Evolutionary conservation across 2,888 invertebrate species (phyloP), one percentile per base, ranked within the genome.

Genomic region (Colletes collaris): DNA sequence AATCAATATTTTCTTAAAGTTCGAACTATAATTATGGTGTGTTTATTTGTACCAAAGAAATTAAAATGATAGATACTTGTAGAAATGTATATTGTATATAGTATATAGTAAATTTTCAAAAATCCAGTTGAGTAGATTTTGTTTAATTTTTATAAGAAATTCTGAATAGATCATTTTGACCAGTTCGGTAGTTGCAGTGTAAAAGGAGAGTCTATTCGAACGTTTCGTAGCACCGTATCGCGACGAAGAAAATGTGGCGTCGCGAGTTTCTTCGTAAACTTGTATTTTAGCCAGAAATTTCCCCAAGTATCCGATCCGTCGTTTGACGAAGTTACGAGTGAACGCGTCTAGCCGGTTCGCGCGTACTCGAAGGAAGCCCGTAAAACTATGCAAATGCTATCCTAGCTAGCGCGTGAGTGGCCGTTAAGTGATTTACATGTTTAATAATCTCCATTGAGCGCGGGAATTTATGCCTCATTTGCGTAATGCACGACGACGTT

Each of bases 381-480:
- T 64, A 53, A 55, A 69, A 56, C 62, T 71, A 78, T 84, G 87
- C 76, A 84, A 84, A 87, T 83, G 80, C 16, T 72, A 58, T 77
- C 52, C 44, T 8, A 2, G 62, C 73, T 5, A 27, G 70, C 53
- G 35, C 64, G 58, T 44, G 79, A 84, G 79, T 76, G 78, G 74
- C 69, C 76, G 65, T 81, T 84, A 80, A 88, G 84, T 85, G 86
- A 88, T 89, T 89, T 87, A 88, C 82, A 86, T 85, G 86, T 87
- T 89, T 90, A 88, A 89, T 88, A 89, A 89, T 87, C 85, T 84
- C 82, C 86, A 90, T 88, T 80, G 89, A 87, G 77, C 82, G 65
- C 62, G 77, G 72, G 73, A 89, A 90, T 90, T 89, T 86, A 89
- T 84, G 85, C 81, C 85, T 89, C 85, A 86, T 89, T 89, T 86